Evolutionary conservation across 2,888 invertebrate genomes (phyloP).

Genomic region (Buathra laborator): DNA sequence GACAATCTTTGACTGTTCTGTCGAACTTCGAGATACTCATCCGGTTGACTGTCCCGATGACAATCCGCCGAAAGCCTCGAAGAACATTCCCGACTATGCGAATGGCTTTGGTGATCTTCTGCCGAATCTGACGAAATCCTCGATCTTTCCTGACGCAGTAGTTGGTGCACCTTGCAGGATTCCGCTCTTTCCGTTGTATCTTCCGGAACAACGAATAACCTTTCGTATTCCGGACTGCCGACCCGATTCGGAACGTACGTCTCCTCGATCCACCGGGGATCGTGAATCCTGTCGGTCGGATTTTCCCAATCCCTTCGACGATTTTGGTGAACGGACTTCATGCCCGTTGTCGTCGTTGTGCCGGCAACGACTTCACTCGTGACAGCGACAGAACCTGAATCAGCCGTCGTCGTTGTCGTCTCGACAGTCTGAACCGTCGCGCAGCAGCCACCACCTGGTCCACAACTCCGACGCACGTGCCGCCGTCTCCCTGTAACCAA

Average conservation of each 20-base stretch:
- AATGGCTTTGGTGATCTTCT: not conserved
- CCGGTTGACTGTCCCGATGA: not conserved
- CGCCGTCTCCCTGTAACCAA: slow-evolving; percentile 84
- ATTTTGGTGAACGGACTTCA: slow-evolving; percentile 38
- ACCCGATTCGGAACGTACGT: not conserved
- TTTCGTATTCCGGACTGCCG: slow-evolving; percentile 34
- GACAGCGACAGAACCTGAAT: slow-evolving; percentile 29
- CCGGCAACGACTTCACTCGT: slow-evolving; percentile 41
- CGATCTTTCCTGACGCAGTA: slow-evolving; percentile 24
- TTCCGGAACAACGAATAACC: slow-evolving; percentile 33
- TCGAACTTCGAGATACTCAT: slow-evolving; percentile 4
- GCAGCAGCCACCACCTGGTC: slow-evolving; percentile 74
- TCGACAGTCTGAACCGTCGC: slow-evolving; percentile 75
- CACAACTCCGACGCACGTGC: slow-evolving; percentile 83
- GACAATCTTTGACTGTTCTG: slow-evolving; percentile 39
- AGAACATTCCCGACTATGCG: slow-evolving; percentile 18
- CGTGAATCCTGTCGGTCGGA: slow-evolving; percentile 32
- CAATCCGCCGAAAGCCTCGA: slow-evolving; percentile 4
- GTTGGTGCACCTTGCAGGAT: slow-evolving; percentile 8
- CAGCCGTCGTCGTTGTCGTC: slow-evolving; percentile 51
- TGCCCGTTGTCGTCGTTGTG: slow-evolving; percentile 42
- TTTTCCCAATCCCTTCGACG: slow-evolving; percentile 33
- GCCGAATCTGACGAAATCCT: not conserved
- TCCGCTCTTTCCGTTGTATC: slow-evolving; percentile 16
- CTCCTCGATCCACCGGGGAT: slow-evolving; percentile 43